A percentile compares a stretch with the other conserved stretches of the same genome.
phyloP scores from a whole-genome alignment of 2,797 vertebrate species.

The Calcarius lapponicus region DNA sequence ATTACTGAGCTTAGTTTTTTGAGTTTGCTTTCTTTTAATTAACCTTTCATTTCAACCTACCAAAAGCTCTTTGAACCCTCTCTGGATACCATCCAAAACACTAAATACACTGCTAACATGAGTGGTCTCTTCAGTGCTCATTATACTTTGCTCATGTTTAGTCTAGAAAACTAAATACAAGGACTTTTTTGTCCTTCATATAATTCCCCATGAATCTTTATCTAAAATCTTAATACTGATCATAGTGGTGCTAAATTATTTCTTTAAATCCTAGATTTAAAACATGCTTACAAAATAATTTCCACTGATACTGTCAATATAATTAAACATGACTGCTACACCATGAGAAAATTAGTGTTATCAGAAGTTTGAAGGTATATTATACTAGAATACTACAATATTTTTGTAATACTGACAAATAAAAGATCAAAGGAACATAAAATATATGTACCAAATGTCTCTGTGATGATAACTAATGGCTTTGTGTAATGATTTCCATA shows the following conservation, averaged over 20 bases:
- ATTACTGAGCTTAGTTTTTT: neutral
- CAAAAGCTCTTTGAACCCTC: constrained; percentile 59
- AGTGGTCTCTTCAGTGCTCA: constrained; percentile 36
- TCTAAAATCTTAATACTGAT: neutral
- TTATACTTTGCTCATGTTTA: constrained; percentile 27
- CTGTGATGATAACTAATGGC: neutral
- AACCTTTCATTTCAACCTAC: constrained; percentile 54
- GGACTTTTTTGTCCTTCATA: neutral
- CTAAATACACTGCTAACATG: constrained; percentile 38
- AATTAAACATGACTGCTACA: neutral
- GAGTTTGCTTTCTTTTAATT: neutral
- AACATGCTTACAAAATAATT: neutral
- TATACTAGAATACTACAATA: neutral
- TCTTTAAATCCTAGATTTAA: constrained; percentile 9
- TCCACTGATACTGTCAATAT: neutral
- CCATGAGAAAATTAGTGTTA: neutral
- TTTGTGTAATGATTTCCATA: neutral
- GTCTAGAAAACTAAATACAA: constrained; percentile 27
- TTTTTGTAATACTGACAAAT: neutral
- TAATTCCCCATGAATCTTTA: neutral
- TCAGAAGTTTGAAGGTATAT: neutral
- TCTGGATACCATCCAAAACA: constrained; percentile 42
- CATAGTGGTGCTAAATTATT: neutral
- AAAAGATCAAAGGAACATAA: neutral
- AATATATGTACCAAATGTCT: neutral